phyloP scores from a whole-genome alignment of 1,140 invertebrate species.

The Sitophilus oryzae region DNA sequence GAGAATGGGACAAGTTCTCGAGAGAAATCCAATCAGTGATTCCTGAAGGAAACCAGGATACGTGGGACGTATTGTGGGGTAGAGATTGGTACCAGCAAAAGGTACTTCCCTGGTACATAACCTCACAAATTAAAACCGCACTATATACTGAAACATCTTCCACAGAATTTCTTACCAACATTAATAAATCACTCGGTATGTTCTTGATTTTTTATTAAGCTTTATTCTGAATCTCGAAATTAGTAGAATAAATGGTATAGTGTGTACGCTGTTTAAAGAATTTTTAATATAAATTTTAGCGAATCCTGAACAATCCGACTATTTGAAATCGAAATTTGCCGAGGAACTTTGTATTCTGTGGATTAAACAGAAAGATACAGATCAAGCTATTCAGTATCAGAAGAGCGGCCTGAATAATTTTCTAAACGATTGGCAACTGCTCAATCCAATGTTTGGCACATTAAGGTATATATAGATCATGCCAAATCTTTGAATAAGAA shows the following conservation, averaged over 20 bases:
- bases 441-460: constrained; percentile 44
- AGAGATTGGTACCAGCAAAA: constrained; percentile 42
- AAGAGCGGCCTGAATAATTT: constrained; percentile 39
- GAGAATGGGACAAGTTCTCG: constrained; percentile 44
- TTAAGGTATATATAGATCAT: constrained; percentile 26
- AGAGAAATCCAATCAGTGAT: constrained; percentile 19
- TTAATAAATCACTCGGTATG: constrained; percentile 35
- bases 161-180: constrained; percentile 21
- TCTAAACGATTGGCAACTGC: constrained; percentile 46
- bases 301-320: constrained; percentile 27
- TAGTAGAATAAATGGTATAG: too few species aligned
- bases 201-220: background rate
- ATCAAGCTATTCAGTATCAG: constrained; percentile 33
- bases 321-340: constrained; percentile 42
- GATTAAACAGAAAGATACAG: constrained; percentile 32
- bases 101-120: constrained; percentile 47
- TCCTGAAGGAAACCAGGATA: constrained; percentile 20
- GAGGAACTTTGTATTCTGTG: constrained; percentile 46
- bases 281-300: constrained; percentile 4
- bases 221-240: too few species aligned
- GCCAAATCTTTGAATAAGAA: too few species aligned
- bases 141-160: constrained; percentile 22
- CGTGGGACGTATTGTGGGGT: constrained; percentile 44
- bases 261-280: too few species aligned
- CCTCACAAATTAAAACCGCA: constrained; percentile 38